These are phyloP conservation scores for Nephrotoma appendiculata DNA, from an alignment of 2,888 invertebrate genomes.

Conservation along the genomic window DNA sequence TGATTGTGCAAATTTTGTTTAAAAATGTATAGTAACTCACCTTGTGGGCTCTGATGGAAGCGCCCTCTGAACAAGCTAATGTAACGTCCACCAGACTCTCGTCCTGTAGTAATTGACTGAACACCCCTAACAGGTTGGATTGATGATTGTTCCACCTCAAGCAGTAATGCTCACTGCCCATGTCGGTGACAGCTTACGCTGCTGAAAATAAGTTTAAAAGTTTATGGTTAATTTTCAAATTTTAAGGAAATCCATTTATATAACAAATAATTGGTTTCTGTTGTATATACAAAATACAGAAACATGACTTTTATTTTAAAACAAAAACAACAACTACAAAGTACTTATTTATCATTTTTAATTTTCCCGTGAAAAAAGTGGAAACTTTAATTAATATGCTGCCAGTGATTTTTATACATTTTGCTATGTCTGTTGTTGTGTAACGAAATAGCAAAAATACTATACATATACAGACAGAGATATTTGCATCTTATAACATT, in stretches of 20 bases:
- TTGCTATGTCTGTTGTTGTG: not conserved
- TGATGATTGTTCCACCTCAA: constrained; percentile 99
- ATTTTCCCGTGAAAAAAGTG: not conserved
- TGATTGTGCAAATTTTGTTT: too few species aligned
- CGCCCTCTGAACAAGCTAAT: constrained; percentile 91
- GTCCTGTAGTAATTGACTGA: constrained; percentile 91
- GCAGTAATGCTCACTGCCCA: constrained; percentile 98
- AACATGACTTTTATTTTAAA: not conserved
- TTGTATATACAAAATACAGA: not conserved
- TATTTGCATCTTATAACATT: not conserved
- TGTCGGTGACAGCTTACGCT: constrained; percentile 85
- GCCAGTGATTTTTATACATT: constrained; percentile 4
- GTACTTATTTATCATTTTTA: not conserved
- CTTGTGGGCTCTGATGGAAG: constrained; percentile 88
- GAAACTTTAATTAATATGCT: constrained; percentile 8
- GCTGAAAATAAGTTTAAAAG: constrained; percentile 24
- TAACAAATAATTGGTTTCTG: not conserved
- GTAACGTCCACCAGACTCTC: constrained; percentile 93
- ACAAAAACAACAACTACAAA: not conserved
- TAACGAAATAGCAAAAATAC: not conserved
- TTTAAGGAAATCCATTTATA: not conserved
- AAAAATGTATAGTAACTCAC: constrained; percentile 24
- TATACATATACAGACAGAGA: not conserved
- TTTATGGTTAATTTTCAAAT: not conserved
- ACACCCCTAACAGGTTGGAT: constrained; percentile 93